Evolutionary conservation across 2,888 invertebrate genomes (phyloP).

Genomic region (Sipunculus nudus): DNA sequence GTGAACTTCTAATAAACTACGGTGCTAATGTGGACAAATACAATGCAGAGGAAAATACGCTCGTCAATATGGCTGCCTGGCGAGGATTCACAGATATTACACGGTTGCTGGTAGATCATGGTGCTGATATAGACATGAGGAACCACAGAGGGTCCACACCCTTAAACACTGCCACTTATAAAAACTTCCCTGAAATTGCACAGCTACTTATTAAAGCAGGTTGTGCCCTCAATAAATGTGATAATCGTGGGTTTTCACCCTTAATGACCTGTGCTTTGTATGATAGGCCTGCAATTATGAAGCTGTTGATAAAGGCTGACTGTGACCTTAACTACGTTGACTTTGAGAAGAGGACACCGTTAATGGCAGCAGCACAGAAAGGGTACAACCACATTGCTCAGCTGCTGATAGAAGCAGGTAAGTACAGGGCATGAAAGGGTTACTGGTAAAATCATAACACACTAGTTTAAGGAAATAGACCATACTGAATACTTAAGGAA

Average conservation of each 20-base stretch:
- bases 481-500: too few species aligned
- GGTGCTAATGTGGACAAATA: constrained; percentile 57
- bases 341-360: constrained; percentile 46
- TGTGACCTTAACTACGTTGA: constrained; percentile 50
- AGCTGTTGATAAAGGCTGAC: constrained; percentile 44
- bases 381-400: constrained; percentile 47
- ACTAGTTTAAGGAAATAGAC: too few species aligned
- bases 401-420: constrained; percentile 49
- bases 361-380: constrained; percentile 49
- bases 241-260: constrained; percentile 49
- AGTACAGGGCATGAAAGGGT: too few species aligned
- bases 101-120: constrained; percentile 48
- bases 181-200: constrained; percentile 33
- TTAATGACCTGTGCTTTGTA: constrained; percentile 46
- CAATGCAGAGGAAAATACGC: constrained; percentile 55
- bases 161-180: constrained; percentile 53
- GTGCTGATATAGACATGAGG: constrained; percentile 51
- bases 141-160: constrained; percentile 55
- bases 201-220: constrained; percentile 41
- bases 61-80: constrained; percentile 57
- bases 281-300: constrained; percentile 44
- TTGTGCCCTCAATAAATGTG: constrained; percentile 46
- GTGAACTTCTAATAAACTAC: constrained; percentile 49
- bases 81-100: constrained; percentile 47
- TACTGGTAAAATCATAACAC: too few species aligned